A percentile compares a stretch with the other conserved stretches of the same genome.
phyloP scores from a whole-genome alignment of 2,888 invertebrate genomes.

The Antitype chi region DNA sequence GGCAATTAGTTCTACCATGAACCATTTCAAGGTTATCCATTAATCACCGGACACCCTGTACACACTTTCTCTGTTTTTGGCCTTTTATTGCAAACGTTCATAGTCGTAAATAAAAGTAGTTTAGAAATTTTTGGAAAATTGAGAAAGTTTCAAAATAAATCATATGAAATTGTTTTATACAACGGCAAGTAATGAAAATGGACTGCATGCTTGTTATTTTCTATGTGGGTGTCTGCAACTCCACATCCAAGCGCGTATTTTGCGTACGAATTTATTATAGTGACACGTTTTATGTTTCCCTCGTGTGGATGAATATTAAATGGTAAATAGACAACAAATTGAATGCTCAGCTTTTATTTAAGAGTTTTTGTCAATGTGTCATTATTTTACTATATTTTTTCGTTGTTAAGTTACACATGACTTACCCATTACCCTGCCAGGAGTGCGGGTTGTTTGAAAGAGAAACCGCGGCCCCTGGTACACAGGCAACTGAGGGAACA shows the following conservation, averaged over 20 bases:
- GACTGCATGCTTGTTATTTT: constrained; percentile 14
- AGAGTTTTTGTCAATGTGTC: background rate
- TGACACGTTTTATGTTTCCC: constrained; percentile 15
- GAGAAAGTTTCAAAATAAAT: background rate
- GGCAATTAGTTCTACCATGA: too few relatives aligned
- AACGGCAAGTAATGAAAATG: constrained; percentile 18
- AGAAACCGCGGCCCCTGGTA: too few relatives aligned
- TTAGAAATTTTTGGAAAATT: background rate
- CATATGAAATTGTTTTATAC: background rate
- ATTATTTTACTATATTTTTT: background rate
- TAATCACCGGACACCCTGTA: too few relatives aligned
- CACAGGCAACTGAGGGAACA: too few relatives aligned
- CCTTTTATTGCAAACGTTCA: background rate
- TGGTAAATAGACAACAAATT: constrained; percentile 19
- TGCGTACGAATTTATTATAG: constrained; percentile 10
- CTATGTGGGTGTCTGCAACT: background rate
- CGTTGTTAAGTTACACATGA: too few relatives aligned
- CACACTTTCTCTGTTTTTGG: background rate
- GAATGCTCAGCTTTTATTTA: constrained; percentile 28
- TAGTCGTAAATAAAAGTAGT: background rate
- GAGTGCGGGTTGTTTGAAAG: too few relatives aligned
- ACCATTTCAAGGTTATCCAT: too few relatives aligned
- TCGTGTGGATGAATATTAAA: constrained; percentile 24
- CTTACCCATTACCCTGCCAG: too few relatives aligned
- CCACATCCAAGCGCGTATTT: background rate